Evolutionary conservation across 2,113 vertebrate species (phyloP), one percentile per base, ranked within the genome.

Genomic region (Indicator maculatus): DNA sequence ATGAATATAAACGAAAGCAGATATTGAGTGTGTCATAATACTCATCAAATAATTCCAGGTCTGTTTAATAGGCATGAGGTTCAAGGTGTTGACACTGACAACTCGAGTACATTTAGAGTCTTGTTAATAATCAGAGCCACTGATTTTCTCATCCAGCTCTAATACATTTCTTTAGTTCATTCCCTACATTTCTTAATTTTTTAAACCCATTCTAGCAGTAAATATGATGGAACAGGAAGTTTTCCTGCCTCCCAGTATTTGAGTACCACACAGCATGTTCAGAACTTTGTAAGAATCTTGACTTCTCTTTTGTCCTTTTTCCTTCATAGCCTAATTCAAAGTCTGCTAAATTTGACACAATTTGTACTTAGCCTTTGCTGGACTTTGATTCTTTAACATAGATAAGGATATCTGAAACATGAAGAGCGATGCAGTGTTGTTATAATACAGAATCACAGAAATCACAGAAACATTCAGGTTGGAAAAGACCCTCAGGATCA

Each of bases 61-160:
- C 89, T 72, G 50, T 91, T 97, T 95, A 96, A 87, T 87, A 96
- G 84, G 89, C 79, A 94, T 94, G 93, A 96, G 66, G 76, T 83
- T 94, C 82, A 92, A 93, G 83, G 76, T 76, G 79, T 88, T 95
- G 95, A 94, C 94, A 84, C 86, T 95, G 89, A 52, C 38, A 86
- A 52, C 77, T 45, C 39, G 81, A 83, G 93, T 89, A 71, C 82
- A 84, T 96, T 94, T 80, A 88, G 94, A 96, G 56, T 67, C 63
- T 80, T 96, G 96, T 96, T 97, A 88, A 38, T 94, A 90, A 91
- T 89, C 85, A 93, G 72, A 78, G 27, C 31, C 60, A 21, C 88
- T 31, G 28, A 85, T 93, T 83, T 84, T 76, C 73, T 55, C 83
- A 67, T 91, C 80, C 81, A 91, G 81, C 60, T 91, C 67, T 96